Percentiles rank a stretch among this genome's conserved stretches.
Conservation (phyloP, 2,797 vertebrate species). For the Clangula hyemalis region DNA sequence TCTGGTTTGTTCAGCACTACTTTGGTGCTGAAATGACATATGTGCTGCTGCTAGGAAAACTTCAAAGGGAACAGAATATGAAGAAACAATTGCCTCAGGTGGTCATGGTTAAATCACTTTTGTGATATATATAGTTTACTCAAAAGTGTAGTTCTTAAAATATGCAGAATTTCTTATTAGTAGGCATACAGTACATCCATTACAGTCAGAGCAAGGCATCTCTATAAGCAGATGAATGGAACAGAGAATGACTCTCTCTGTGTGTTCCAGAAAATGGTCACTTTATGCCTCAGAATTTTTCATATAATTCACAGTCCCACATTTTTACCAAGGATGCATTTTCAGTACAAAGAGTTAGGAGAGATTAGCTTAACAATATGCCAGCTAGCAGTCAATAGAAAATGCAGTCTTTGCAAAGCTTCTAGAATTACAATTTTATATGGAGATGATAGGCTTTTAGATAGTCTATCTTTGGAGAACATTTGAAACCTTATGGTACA, state of each 20-base stretch:
- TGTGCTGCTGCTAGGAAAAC: background rate
- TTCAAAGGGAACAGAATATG: background rate
- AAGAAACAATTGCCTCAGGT: background rate
- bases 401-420: background rate
- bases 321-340: background rate
- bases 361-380: background rate
- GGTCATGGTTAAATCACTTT: background rate
- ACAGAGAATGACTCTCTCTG: background rate
- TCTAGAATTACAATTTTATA: background rate
- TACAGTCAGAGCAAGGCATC: background rate
- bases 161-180: background rate
- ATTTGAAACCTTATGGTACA: background rate
- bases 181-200: background rate
- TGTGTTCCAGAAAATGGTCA: background rate
- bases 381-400: background rate
- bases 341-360: background rate
- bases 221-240: background rate
- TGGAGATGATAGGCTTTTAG: background rate
- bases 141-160: background rate
- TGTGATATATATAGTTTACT: background rate
- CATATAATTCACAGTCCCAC: background rate
- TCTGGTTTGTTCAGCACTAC: background rate
- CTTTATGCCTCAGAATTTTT: background rate
- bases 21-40: background rate
- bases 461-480: background rate